phyloP scores from a whole-genome alignment of 1,140 invertebrate genomes.

The Homarus americanus region DNA sequence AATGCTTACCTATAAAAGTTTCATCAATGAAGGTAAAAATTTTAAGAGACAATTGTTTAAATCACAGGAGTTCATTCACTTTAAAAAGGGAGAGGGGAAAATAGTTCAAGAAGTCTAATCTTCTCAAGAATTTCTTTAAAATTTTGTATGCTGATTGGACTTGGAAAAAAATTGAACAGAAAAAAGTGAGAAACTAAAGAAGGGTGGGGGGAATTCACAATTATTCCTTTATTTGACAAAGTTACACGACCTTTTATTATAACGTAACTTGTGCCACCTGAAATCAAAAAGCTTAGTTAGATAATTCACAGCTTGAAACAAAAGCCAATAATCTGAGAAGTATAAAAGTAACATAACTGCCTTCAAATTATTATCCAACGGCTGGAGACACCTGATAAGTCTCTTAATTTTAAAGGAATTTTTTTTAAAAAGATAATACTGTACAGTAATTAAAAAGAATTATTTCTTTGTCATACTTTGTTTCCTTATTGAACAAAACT shows the following conservation, averaged over 20 bases:
- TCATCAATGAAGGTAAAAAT: background rate
- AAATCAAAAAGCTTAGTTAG: constrained; percentile 4
- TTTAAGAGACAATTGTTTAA: background rate
- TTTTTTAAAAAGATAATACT: too few species aligned
- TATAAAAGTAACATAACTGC: background rate
- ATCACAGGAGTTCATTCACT: background rate
- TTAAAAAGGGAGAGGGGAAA: background rate
- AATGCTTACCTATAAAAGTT: background rate
- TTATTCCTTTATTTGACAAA: background rate
- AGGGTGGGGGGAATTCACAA: background rate
- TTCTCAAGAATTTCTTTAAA: background rate
- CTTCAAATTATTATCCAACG: background rate
- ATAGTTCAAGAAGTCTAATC: background rate
- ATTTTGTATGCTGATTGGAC: background rate
- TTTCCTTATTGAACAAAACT: background rate
- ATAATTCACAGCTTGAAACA: background rate
- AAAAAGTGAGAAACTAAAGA: background rate
- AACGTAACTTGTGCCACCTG: background rate
- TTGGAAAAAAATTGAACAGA: background rate
- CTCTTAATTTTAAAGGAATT: too few species aligned
- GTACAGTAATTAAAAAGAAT: too few species aligned
- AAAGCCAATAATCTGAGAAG: background rate
- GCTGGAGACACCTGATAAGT: background rate
- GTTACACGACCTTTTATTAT: background rate
- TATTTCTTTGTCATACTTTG: background rate